Base-by-base conservation (phyloP, 2,113 vertebrate species). In the Entomyzon cyanotis region DNA sequence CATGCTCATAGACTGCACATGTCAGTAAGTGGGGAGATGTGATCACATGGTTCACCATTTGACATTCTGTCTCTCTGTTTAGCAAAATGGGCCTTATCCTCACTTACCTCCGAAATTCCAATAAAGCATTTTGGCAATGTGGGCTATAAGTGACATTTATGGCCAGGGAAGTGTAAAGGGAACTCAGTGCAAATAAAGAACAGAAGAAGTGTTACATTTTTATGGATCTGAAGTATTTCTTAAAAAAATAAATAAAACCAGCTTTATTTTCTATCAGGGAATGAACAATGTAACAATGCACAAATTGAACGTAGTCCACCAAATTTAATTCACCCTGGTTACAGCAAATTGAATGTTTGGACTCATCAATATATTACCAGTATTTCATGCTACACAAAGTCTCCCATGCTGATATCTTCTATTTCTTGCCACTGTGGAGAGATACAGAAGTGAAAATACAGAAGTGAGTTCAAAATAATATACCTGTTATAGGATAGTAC, bases 231-330 rank as follows among this genome's bases (percentile, higher is more conserved):
- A 91, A 88, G 35, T 83, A 89, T 92, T 93, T 90, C 30, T 94
- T 88, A 25, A 92, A 70, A 70, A 93, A 92, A 93, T 69, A 92
- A 92, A 95, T 60, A 85, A 88, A 83, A 49, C 50, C 60, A 92
- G 42, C 15, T 94, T 87, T 85, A 90, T 87, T 79, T 58, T 76
- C 69, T 86, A 27, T 55, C 16, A 74, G 59, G 42, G 44, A 87
- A 90, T 24, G 46, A 89, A 80, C 74, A 89, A 80, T 64, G 58
- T 82, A 84, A 84, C 16, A 49, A 68, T 77, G 20, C 11, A 49
- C 70, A 94, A 90, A 94, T 50, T 67, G 71, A 94, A 94, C 0
- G 0, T 24, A 63, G 59, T 49, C 28, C 41, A 39, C n/a, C 22
- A 91, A 91, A 92, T 80, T 82, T 69, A 63, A 85, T 91, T 90